A percentile compares a stretch with the other conserved stretches of the same genome.
Evolutionary conservation across 2,888 invertebrate genomes (phyloP).

Genomic region (Panorpa germanica): DNA sequence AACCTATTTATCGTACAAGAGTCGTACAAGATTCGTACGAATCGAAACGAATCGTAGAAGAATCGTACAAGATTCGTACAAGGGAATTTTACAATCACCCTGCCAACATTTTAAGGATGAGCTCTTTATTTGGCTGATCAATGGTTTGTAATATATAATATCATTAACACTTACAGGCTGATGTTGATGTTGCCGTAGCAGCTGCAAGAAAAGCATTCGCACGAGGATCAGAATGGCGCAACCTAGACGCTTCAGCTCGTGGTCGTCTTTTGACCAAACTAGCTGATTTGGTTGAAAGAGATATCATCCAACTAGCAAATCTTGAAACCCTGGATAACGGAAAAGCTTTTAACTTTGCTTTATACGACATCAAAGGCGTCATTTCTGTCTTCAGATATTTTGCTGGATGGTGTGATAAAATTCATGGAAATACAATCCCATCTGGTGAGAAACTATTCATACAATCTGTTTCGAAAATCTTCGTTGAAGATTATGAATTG

Average conservation of each 20-base stretch:
- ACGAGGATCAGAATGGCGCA: slow-evolving; percentile 47
- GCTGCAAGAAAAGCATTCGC: slow-evolving; percentile 53
- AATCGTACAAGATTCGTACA: too few species aligned
- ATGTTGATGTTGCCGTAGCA: slow-evolving; percentile 50
- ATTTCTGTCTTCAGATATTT: slow-evolving; percentile 32
- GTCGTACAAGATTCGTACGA: too few species aligned
- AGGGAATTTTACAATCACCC: too few species aligned
- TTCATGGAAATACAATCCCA: slow-evolving; percentile 60
- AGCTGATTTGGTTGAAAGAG: slow-evolving; percentile 54
- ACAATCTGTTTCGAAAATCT: slow-evolving; percentile 20
- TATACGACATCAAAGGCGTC: slow-evolving; percentile 24
- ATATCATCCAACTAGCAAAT: slow-evolving; percentile 42
- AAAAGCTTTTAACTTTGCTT: slow-evolving; percentile 29
- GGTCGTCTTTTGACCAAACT: slow-evolving; percentile 46
- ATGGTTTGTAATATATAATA: too few species aligned
- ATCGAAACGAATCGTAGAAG: too few species aligned
- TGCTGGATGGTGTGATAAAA: slow-evolving; percentile 65
- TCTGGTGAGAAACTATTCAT: slow-evolving; percentile 39
- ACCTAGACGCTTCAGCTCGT: slow-evolving; percentile 55
- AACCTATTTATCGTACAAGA: too few species aligned
- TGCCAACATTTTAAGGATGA: too few species aligned
- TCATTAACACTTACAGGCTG: too few species aligned
- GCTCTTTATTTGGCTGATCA: too few species aligned
- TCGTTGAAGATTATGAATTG: slow-evolving; percentile 3
- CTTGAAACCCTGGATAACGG: slow-evolving; percentile 58